Percentiles rank a stretch among this genome's conserved stretches.
Conservation (phyloP, 2,113 vertebrate species). For the Cheilinus undulatus region DNA sequence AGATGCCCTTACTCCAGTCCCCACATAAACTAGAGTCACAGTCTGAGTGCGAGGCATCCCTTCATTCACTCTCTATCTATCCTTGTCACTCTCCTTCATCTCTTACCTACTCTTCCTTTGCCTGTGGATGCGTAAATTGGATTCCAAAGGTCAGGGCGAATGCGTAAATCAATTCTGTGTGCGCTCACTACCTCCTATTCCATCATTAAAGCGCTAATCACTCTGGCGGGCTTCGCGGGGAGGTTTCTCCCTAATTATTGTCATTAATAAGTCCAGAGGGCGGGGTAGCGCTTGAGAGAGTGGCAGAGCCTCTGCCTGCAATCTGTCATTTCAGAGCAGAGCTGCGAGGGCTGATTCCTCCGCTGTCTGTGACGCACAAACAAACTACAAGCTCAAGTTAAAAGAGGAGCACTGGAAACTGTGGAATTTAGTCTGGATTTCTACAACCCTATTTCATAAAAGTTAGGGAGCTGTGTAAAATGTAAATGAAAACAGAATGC, state of each 20-base stretch:
- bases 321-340: slow-evolving; percentile 76
- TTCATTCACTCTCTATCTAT: slow-evolving; percentile 67
- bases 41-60: slow-evolving; percentile 59
- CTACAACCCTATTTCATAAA: no score
- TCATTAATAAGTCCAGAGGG: slow-evolving; percentile 83
- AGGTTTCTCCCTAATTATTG: slow-evolving; percentile 85
- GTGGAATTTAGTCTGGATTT: background rate
- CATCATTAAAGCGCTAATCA: slow-evolving; percentile 85
- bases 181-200: slow-evolving; percentile 76
- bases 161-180: slow-evolving; percentile 82
- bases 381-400: slow-evolving; percentile 11
- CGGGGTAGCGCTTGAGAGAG: slow-evolving; percentile 74
- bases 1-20: slow-evolving; percentile 48
- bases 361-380: slow-evolving; percentile 40
- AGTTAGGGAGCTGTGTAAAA: no score
- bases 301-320: slow-evolving; percentile 67
- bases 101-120: slow-evolving; percentile 73
- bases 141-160: slow-evolving; percentile 83
- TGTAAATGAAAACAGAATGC: background rate
- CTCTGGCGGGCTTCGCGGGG: slow-evolving; percentile 76
- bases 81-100: slow-evolving; percentile 74
- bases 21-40: slow-evolving; percentile 67
- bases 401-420: background rate
- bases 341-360: slow-evolving; percentile 46
- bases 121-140: slow-evolving; percentile 79